phyloP scores from a whole-genome alignment of 2,888 invertebrate genomes.

The Eremobia ochroleuca region DNA sequence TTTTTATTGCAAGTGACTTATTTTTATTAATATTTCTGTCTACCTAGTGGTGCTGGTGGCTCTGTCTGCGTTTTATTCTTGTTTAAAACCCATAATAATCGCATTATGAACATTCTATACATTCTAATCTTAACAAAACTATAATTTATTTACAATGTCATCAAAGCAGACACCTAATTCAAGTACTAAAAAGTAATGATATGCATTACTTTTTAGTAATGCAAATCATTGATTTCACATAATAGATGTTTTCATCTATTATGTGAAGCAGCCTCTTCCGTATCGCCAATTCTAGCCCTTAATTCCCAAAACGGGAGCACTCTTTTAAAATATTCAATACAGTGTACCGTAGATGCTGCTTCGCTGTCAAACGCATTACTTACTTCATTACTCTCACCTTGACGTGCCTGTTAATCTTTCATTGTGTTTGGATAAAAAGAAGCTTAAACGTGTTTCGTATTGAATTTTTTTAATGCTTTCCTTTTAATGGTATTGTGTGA shows the following conservation, averaged over 20 bases:
- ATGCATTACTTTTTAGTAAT: too few relatives aligned
- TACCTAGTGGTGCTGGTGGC: background rate
- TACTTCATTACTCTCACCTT: conserved; percentile 85
- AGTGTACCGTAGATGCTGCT: conserved; percentile 70
- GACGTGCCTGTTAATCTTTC: conserved; percentile 85
- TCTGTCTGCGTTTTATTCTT: conserved; percentile 1
- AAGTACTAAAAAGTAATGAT: too few relatives aligned
- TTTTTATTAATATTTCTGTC: conserved; percentile 21
- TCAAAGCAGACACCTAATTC: conserved; percentile 21
- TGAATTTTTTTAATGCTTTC: conserved; percentile 74
- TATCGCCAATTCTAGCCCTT: conserved; percentile 61
- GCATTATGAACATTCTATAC: background rate
- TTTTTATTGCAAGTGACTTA: conserved; percentile 37
- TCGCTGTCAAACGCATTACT: conserved; percentile 85
- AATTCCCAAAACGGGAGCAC: conserved; percentile 74
- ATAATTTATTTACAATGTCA: conserved; percentile 16
- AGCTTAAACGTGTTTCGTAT: conserved; percentile 78
- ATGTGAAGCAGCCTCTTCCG: conserved; percentile 42
- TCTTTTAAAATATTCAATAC: conserved; percentile 86
- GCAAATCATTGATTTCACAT: too few relatives aligned
- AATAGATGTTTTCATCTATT: too few relatives aligned
- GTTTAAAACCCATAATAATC: conserved; percentile 6
- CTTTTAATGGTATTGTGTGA: conserved; percentile 72
- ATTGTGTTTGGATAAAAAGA: conserved; percentile 80
- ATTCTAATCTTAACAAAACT: background rate